Evolutionary conservation across 2,888 invertebrate genomes (phyloP).

Genomic region (Argyra leucocephala): DNA sequence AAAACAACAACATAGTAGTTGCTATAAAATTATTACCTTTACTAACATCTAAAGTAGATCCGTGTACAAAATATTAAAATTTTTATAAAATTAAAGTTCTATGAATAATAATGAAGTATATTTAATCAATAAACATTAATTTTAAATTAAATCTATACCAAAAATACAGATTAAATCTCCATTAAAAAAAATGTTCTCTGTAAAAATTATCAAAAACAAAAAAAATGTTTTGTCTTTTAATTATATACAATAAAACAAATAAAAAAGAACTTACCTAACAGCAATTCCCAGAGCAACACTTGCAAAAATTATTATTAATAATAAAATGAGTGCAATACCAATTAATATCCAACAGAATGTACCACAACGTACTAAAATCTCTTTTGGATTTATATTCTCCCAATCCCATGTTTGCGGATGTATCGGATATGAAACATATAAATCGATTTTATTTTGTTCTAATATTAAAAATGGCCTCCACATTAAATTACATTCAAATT

Average conservation of each 20-base stretch:
- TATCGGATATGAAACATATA: conserved; percentile 41
- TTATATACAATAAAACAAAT: not conserved
- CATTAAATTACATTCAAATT: conserved; percentile 26
- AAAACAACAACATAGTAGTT: no score
- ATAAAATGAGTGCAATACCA: conserved; percentile 34
- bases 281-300: conserved; percentile 41
- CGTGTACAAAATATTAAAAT: no score
- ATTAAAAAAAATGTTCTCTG: no score
- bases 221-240: not conserved
- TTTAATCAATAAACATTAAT: no score
- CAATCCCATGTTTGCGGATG: conserved; percentile 38
- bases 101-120: no score
- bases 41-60: no score
- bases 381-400: conserved; percentile 9
- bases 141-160: no score
- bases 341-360: conserved; percentile 41
- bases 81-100: no score
- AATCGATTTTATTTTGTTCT: conserved; percentile 35
- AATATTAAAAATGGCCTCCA: conserved; percentile 43
- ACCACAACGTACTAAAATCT: conserved; percentile 34
- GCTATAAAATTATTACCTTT: no score
- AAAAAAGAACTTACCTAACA: conserved; percentile 34
- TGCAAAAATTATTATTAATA: conserved; percentile 36
- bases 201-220: no score
- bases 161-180: no score